A percentile compares a stretch with the other conserved stretches of the same genome.
Evolutionary conservation across 2,888 invertebrate genomes (phyloP).

Genomic region (Drosophila subquinaria): DNA sequence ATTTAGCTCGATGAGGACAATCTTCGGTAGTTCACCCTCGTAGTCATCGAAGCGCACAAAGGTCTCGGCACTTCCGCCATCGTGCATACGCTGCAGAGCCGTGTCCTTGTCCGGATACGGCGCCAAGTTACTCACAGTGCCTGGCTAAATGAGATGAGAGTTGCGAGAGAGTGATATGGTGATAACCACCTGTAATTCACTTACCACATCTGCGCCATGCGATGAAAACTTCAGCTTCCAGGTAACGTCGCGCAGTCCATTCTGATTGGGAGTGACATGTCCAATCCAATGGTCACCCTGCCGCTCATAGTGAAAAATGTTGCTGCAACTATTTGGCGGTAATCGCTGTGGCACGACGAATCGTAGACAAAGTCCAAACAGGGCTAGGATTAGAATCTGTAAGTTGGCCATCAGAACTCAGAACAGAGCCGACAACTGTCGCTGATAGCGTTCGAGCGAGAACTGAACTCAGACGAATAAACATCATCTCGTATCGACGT

Average conservation of each 20-base stretch:
- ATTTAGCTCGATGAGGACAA: conserved; percentile 49
- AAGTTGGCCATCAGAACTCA: conserved; percentile 31
- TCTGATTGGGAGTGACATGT: conserved; percentile 35
- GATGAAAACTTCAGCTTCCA: conserved; percentile 50
- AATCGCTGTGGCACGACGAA: conserved; percentile 33
- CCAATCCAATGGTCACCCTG: conserved; percentile 51
- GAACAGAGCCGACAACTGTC: conserved; percentile 40
- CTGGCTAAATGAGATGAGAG: conserved; percentile 28
- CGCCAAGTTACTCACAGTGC: conserved; percentile 38
- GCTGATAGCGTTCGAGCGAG: conserved; percentile 42
- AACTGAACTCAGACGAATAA: conserved; percentile 44
- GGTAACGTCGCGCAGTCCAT: conserved; percentile 39
- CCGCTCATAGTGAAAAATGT: conserved; percentile 54
- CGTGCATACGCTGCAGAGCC: conserved; percentile 42
- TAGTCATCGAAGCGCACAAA: conserved; percentile 51
- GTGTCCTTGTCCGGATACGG: conserved; percentile 48
- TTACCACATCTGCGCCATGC: conserved; percentile 33
- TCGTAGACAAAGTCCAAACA: conserved; percentile 30
- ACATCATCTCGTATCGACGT: conserved; percentile 12
- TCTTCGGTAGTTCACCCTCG: conserved; percentile 58
- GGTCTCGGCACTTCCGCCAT: conserved; percentile 46
- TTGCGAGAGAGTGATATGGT: background rate
- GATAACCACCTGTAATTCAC: background rate
- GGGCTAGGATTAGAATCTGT: conserved; percentile 1
- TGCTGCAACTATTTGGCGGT: conserved; percentile 55